These are phyloP conservation scores for Acanthurus lineatus DNA, from an alignment of 2,797 vertebrate genomes.

Conservation along the genomic window DNA sequence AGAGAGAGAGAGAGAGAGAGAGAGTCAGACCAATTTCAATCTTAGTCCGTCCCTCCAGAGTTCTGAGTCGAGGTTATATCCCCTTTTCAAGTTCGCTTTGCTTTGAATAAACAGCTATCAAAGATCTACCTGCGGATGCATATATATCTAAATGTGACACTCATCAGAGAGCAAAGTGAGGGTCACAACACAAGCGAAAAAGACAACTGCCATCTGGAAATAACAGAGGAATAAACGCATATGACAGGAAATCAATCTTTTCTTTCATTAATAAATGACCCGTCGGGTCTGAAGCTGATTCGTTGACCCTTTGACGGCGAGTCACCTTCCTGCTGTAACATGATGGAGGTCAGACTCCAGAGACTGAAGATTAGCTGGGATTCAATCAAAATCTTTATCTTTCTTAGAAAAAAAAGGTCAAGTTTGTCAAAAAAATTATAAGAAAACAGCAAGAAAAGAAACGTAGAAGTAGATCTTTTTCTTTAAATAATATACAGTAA, in stretches of 20 bases:
- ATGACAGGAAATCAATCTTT: slow-evolving; percentile 59
- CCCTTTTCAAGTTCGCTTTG: slow-evolving; percentile 74
- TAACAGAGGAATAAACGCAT: slow-evolving; percentile 19
- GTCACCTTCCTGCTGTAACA: slow-evolving; percentile 43
- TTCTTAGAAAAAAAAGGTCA: slow-evolving; percentile 13
- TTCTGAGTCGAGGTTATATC: slow-evolving; percentile 72
- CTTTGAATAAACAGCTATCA: slow-evolving; percentile 73
- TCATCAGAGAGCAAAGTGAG: slow-evolving; percentile 14
- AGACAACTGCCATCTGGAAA: slow-evolving; percentile 4
- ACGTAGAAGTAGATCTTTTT: background rate
- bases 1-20: slow-evolving; percentile 52
- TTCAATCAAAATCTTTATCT: slow-evolving; percentile 46
- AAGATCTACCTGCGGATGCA: slow-evolving; percentile 42
- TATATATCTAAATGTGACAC: slow-evolving; percentile 39
- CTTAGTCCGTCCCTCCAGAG: slow-evolving; percentile 73
- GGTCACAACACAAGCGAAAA: background rate
- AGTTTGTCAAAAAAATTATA: slow-evolving; percentile 3
- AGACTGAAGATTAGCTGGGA: slow-evolving; percentile 31
- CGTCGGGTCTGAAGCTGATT: slow-evolving; percentile 12
- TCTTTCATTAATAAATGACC: slow-evolving; percentile 59
- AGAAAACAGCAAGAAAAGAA: background rate
- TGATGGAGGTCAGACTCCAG: slow-evolving; percentile 48
- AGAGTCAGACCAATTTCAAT: slow-evolving; percentile 80
- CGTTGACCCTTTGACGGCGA: slow-evolving; percentile 37
- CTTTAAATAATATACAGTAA: background rate